Evolutionary conservation across 1,140 invertebrate genomes (phyloP).

Genomic region (Meloidogyne floridensis): DNA sequence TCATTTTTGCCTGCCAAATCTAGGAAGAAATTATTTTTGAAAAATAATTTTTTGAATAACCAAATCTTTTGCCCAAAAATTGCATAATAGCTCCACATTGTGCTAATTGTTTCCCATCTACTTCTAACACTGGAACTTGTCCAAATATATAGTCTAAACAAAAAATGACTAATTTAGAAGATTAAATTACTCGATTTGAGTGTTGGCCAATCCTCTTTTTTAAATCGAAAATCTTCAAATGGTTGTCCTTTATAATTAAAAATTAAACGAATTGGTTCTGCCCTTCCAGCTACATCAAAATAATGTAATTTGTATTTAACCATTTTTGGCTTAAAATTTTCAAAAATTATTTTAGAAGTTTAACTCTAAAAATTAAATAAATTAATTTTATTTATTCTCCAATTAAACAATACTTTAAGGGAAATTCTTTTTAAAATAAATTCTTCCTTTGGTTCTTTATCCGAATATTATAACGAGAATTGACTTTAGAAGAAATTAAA

Average conservation of each 20-base stretch:
- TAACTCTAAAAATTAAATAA: no score
- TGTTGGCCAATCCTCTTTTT: not conserved
- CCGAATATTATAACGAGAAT: no score
- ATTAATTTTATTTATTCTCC: no score
- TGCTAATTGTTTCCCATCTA: slow-evolving; percentile 57
- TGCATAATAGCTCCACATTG: slow-evolving; percentile 57
- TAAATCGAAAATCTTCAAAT: not conserved
- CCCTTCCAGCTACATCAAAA: no score
- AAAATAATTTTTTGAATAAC: slow-evolving; percentile 12
- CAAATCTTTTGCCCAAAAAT: slow-evolving; percentile 60
- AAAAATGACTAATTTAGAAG: no score
- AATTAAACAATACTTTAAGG: no score
- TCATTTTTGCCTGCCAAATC: slow-evolving; percentile 12
- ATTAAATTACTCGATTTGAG: not conserved
- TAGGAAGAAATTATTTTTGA: not conserved
- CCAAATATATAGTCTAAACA: slow-evolving; percentile 50
- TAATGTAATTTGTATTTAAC: not conserved
- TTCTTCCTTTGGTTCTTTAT: no score
- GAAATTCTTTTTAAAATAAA: no score
- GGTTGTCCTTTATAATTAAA: not conserved
- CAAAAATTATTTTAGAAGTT: no score
- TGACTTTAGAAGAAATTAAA: no score
- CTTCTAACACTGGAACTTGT: slow-evolving; percentile 63
- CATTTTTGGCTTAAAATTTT: no score
- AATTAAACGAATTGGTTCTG: not conserved